Evolutionary conservation across 2,888 invertebrate species (phyloP).

Genomic region (Nasonia oneida): DNA sequence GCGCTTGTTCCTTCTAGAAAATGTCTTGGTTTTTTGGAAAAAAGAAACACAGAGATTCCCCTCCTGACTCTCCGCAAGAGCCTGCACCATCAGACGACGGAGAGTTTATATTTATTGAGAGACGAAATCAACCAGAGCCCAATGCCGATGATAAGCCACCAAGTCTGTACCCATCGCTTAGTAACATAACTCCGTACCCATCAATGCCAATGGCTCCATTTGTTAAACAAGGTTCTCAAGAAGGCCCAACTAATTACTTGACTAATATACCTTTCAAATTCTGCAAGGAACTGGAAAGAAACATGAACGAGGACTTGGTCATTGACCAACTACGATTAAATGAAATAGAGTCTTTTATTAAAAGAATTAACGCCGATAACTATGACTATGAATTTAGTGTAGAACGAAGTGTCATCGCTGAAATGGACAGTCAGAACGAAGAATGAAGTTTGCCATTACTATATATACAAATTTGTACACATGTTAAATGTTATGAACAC

Average conservation of each 20-base stretch:
- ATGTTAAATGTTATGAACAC: conserved; percentile 28
- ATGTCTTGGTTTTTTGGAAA: conserved; percentile 78
- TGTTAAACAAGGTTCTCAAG: conserved; percentile 64
- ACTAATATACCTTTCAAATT: conserved; percentile 82
- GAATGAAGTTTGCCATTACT: conserved; percentile 36
- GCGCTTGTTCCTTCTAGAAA: conserved; percentile 60
- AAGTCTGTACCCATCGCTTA: conserved; percentile 70
- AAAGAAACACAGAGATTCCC: conserved; percentile 75
- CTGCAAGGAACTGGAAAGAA: conserved; percentile 79
- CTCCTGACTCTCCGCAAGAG: conserved; percentile 71
- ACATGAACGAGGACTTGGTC: conserved; percentile 80
- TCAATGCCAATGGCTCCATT: conserved; percentile 49
- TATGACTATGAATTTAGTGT: conserved; percentile 81
- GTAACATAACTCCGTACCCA: conserved; percentile 64
- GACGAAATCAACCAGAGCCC: conserved; percentile 57
- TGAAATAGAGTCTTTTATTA: conserved; percentile 81
- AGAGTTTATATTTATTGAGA: conserved; percentile 72
- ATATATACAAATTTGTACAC: conserved; percentile 40
- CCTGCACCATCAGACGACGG: conserved; percentile 65
- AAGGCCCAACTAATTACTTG: conserved; percentile 76
- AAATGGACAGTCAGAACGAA: conserved; percentile 73
- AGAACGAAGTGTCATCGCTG: conserved; percentile 82
- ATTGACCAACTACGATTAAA: conserved; percentile 79
- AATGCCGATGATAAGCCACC: conserved; percentile 55
- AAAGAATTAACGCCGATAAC: conserved; percentile 79